Evolutionary conservation across 2,888 invertebrate species (phyloP).

Genomic region (Sepioteuthis lessoniana): DNA sequence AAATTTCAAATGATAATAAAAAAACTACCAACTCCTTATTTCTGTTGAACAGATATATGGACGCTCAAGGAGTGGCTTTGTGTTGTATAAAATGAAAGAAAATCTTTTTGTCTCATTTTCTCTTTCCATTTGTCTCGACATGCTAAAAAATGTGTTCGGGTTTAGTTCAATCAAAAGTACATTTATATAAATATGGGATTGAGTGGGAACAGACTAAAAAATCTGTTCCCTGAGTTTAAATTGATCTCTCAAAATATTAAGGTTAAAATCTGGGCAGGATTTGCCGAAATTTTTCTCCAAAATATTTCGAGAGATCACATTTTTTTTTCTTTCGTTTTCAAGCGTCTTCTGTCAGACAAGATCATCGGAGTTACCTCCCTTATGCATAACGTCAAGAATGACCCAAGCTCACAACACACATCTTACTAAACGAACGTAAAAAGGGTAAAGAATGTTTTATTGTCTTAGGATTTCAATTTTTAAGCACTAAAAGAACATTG

Average conservation of each 20-base stretch:
- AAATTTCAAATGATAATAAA: neutral
- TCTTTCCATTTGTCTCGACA: neutral
- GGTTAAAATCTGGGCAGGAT: neutral
- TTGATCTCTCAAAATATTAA: neutral
- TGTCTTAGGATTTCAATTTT: too few relatives aligned
- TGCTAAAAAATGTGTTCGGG: neutral
- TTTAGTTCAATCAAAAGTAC: neutral
- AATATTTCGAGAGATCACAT: neutral
- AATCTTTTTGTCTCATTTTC: neutral
- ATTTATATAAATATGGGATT: neutral
- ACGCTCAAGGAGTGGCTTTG: neutral
- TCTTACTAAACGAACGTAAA: neutral
- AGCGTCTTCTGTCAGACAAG: neutral
- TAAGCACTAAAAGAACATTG: neutral
- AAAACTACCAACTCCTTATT: neutral
- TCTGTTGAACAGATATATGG: neutral
- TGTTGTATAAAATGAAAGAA: neutral
- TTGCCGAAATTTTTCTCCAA: neutral
- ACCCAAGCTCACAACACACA: neutral
- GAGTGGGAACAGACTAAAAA: neutral
- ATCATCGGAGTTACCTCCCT: neutral
- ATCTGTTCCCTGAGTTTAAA: neutral
- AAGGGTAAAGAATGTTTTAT: too few relatives aligned
- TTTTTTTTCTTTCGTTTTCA: neutral
- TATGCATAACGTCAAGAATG: neutral